Evolutionary conservation across 37 sponge, comb jelly and placozoan genomes (phyloP), one percentile per base, ranked within the genome.

Genomic region (Beroe forskalii): DNA sequence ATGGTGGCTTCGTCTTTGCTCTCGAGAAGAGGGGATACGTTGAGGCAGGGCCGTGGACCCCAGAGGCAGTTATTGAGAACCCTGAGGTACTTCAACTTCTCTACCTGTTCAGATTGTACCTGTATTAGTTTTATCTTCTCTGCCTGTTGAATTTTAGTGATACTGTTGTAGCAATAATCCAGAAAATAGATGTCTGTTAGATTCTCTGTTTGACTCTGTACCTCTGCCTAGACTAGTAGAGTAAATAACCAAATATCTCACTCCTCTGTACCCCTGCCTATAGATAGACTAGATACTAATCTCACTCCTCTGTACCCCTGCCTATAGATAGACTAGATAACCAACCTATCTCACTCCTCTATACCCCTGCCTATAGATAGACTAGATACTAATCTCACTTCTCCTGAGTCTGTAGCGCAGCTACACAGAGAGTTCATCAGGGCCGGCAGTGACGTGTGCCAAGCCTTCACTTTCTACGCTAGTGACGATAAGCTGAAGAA

Each of bases 31-130:
- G 92, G 30, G 92, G 92, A 48, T 92, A 90, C 32, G 90, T 90
- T n/a, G 33, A 90, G 60, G 92, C 92, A 22, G 92, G 92, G 28
- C 90, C 92, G 22, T 92, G 92, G 92, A 92, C 92, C 25, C 92
- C 92, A 19, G 92, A 92, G 60, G 90, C 92, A 24, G 67, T 89
- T 4, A 60, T 91, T 39, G 90, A 92, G 32, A 23, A 90, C 75
- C 92, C 92, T 1, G 92, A 92, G 62, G 92, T 90, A 63, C n/a
- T n/a, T n/a, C n/a, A n/a, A n/a, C n/a, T n/a, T 55, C 60, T 55
- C 60, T 55, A 9, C 60, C 60, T 55, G 60, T 17, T 17, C 17
- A 55, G 17, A n/a, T n/a, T n/a, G n/a, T n/a, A n/a, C n/a, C n/a
- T n/a, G n/a, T n/a, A n/a, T n/a, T n/a, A n/a, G n/a, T n/a, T n/a